Percentiles rank a stretch among this genome's conserved stretches.
phyloP scores from a whole-genome alignment of 2,797 vertebrate genomes.

The Pseudochirops corinnae region DNA sequence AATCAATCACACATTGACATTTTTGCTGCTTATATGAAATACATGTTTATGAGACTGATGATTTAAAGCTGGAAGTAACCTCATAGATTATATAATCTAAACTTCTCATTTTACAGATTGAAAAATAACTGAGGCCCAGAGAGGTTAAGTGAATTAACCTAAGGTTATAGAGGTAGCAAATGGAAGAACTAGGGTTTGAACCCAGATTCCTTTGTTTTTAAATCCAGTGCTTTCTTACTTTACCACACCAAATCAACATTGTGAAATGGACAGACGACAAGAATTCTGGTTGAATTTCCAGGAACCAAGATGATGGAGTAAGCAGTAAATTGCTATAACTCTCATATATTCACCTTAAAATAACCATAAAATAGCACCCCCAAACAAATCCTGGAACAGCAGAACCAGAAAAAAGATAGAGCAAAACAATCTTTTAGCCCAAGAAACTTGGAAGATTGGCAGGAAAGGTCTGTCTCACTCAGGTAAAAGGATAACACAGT shows the following conservation, averaged over 20 bases:
- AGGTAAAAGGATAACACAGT: too few relatives aligned
- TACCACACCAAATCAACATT: neutral
- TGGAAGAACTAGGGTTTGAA: neutral
- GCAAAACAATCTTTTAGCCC: neutral
- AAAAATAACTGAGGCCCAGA: neutral
- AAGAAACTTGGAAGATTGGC: neutral
- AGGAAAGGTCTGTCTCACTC: too few relatives aligned
- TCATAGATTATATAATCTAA: neutral
- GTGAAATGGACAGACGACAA: neutral
- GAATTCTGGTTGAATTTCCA: neutral
- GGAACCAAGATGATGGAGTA: neutral
- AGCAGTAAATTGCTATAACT: neutral
- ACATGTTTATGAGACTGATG: neutral
- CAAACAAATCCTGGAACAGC: neutral
- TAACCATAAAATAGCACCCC: neutral
- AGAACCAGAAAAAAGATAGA: neutral
- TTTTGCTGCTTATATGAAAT: neutral
- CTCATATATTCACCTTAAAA: neutral
- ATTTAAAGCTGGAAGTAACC: neutral
- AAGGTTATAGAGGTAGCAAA: neutral
- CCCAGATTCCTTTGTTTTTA: neutral
- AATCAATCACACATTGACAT: neutral
- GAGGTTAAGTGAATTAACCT: neutral
- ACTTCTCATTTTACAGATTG: neutral
- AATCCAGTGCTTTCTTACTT: slow-evolving; percentile 4